Evolutionary conservation across 2,113 vertebrate species (phyloP).

Genomic region (Myanophis thanlyinensis): DNA sequence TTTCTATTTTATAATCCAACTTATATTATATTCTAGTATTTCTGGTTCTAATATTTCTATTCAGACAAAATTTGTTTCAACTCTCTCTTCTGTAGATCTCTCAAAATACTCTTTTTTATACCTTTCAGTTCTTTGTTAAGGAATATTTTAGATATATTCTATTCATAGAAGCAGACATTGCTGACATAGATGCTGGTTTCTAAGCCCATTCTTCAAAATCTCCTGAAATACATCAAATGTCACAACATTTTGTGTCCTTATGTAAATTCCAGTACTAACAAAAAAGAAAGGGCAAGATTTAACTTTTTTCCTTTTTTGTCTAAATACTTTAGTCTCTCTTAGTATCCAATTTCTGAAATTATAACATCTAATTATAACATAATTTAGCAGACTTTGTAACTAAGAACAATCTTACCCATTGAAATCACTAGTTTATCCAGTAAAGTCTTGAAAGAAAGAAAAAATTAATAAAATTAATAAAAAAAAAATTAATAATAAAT

Average conservation of each 20-base stretch:
- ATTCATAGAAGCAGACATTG: neutral
- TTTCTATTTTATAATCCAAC: neutral
- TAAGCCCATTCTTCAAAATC: neutral
- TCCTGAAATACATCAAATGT: neutral
- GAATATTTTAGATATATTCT: neutral
- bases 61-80: neutral
- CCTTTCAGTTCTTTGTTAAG: neutral
- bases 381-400: neutral
- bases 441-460: neutral
- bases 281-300: neutral
- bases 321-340: neutral
- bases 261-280: neutral
- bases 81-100: neutral
- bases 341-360: neutral
- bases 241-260: neutral
- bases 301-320: neutral
- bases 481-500: too few relatives aligned
- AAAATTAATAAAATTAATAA: too few relatives aligned
- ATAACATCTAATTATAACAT: neutral
- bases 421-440: neutral
- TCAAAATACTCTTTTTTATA: neutral
- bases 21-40: neutral
- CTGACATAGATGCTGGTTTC: neutral
- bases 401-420: neutral
- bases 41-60: neutral